These are phyloP conservation scores for Drosophila antonietae DNA, from an alignment of 2,888 invertebrate species.

Conservation along the genomic window DNA sequence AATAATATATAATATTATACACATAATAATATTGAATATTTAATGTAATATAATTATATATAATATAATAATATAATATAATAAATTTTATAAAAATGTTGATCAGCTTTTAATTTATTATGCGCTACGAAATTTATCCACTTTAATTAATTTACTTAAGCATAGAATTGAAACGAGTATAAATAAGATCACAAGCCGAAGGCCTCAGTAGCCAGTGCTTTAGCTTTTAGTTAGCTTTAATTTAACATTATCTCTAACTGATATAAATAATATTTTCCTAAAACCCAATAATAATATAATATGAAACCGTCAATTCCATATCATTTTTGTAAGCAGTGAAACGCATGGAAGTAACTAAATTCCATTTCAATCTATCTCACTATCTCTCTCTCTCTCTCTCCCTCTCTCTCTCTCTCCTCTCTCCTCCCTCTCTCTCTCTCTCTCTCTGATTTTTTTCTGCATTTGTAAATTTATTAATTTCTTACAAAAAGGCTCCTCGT, in stretches of 20 bases:
- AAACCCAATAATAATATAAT: background rate
- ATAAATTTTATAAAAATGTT: too few relatives aligned
- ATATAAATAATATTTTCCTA: background rate
- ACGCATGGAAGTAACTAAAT: background rate
- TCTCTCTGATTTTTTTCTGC: background rate
- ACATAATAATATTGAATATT: too few relatives aligned
- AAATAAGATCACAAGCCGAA: too few relatives aligned
- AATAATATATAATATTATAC: too few relatives aligned
- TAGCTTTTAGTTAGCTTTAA: too few relatives aligned
- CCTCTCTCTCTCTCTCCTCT: background rate
- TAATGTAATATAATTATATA: too few relatives aligned
- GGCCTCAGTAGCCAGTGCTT: too few relatives aligned
- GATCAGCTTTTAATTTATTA: too few relatives aligned
- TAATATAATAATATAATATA: too few relatives aligned
- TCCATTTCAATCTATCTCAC: background rate
- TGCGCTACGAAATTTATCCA: too few relatives aligned
- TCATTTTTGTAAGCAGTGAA: background rate
- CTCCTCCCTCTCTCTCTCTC: background rate
- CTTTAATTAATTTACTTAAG: too few relatives aligned
- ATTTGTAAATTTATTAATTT: constrained; percentile 1
- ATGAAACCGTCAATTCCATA: background rate
- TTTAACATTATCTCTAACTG: too few relatives aligned
- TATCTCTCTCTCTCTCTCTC: background rate
- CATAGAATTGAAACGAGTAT: background rate
- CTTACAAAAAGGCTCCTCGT: constrained; percentile 2